Base-by-base conservation (phyloP, 2,113 vertebrate species). In the Eurypyga helias region DNA sequence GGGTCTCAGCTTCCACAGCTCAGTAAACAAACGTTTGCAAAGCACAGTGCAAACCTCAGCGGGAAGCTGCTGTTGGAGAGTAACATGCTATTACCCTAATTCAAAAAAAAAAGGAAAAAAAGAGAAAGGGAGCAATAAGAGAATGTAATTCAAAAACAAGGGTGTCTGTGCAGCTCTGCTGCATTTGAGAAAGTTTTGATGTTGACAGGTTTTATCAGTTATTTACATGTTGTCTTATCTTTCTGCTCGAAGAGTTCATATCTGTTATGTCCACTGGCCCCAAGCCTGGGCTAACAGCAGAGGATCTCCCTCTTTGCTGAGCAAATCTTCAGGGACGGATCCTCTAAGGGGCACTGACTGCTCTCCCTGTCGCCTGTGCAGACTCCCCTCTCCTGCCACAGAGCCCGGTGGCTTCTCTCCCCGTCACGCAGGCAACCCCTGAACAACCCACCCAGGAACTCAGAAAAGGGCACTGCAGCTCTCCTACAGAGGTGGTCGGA, bases 181-280 rank as follows among this genome's bases (percentile, higher is more conserved):
- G 24, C 26, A 13, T 3, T 82, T 33, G 33, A 80, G 85, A 69
- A 52, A 54, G n/a, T 45, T 95, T 52, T 73, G 67, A 69, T 79
- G 38, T 16, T 57, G 91, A 90, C 45, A 88, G 64, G 51, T 73
- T 87, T 91, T 85, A 92, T 87, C 89, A 88, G 70, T 77, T 92
- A 87, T 67, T 96, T 61, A 64, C 26, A 36, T 46, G 61, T 57
- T 90, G 79, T 62, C 58, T 67, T 38, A 79, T 81, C 83, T 48
- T 25, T 62, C 48, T 75, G 23, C 88, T 91, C 17, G 4, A 81
- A 79, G 80, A 36, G 64, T 72, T 93, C 57, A 17, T 48, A 89
- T 48, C 58, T 23, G 7, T 38, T 96, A 67, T 60, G 13, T 7
- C 84, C 64, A 17, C 79, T 90, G 87, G 83, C 65, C 70, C 69